These are phyloP conservation scores for Pogonocherus hispidulus DNA, from an alignment of 2,888 invertebrate species.

Conservation along the genomic window DNA sequence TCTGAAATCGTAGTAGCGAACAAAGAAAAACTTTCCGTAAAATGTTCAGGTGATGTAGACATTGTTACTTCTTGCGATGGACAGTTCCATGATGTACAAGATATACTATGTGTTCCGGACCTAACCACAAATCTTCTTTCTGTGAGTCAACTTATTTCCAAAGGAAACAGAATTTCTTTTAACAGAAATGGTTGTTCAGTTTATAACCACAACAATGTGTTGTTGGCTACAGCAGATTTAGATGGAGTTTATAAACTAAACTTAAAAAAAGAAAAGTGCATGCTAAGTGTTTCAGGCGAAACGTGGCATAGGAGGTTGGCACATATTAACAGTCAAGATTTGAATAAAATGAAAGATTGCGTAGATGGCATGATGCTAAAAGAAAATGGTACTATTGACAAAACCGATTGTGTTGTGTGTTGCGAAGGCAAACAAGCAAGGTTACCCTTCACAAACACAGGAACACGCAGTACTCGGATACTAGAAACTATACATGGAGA, in stretches of 20 bases:
- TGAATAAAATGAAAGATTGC: slow-evolving; percentile 13
- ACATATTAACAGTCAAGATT: slow-evolving; percentile 35
- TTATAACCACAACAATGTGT: neutral
- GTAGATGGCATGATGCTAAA: neutral
- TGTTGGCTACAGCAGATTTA: neutral
- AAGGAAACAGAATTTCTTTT: slow-evolving; percentile 44
- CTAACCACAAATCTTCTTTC: slow-evolving; percentile 50
- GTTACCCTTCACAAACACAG: slow-evolving; percentile 51
- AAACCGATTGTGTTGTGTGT: slow-evolving; percentile 36
- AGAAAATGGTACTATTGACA: neutral
- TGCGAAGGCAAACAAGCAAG: slow-evolving; percentile 56
- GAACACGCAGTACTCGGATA: slow-evolving; percentile 10
- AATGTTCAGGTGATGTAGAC: neutral
- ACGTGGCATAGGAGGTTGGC: slow-evolving; percentile 46
- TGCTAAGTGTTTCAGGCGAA: slow-evolving; percentile 28
- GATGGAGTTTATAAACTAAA: neutral
- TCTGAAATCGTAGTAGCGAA: slow-evolving; percentile 10
- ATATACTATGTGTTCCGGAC: slow-evolving; percentile 45
- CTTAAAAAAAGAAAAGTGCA: neutral
- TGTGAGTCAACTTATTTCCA: slow-evolving; percentile 48
- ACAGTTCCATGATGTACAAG: slow-evolving; percentile 25
- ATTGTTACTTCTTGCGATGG: neutral
- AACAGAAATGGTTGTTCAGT: neutral
- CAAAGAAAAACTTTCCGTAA: neutral
- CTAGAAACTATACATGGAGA: slow-evolving; percentile 41